Base-by-base conservation (phyloP, 2,888 invertebrate genomes). In the Cerceris rybyensis region DNA sequence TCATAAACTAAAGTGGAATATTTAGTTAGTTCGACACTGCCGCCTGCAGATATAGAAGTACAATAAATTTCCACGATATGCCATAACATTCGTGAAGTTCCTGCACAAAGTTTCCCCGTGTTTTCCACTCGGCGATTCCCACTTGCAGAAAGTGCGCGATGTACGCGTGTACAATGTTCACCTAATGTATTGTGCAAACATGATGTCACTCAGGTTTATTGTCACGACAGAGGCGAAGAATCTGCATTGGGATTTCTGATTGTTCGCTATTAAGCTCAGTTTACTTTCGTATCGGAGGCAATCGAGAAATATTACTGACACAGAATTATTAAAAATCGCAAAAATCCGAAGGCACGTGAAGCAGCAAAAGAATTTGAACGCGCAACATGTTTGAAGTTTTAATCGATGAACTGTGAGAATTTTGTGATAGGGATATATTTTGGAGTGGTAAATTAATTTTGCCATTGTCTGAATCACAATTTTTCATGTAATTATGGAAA, bases 271-370 rank as follows among this genome's bases (percentile, higher is more conserved):
- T 75, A 73, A 75, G 75, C 75, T 61, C 14, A 41, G 75, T 74
- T 75, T 73, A 57, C 50, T 66, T 28, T 67, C 60, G 60, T 73
- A 61, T 75, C 75, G 57, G 50, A 57, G 60, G 50, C 55, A 61
- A 58, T 66, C 7, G 55, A 17, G 61, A 39, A 64, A 61, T 67
- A 49, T 61, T 54, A 68, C 61, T 66, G 42, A 50, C 2, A 1
- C 28, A 4, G 28, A 28, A 28, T 28, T 28, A 28, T 28, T 28
- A 28, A 28, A 2, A 2, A 28, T 28, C 28, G 4, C 4, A 4
- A 4, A 28, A 28, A 28, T 28, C 1, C 28, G 28, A 28, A 2
- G 4, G 28, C 28, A 28, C 28, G 28, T 28, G 28, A 28, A 28
- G 28, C 4, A 28, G 28, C 28, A 4, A 28, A 28, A 28, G 4